Base-by-base conservation (phyloP, 2,888 invertebrate genomes). In the Rhagophthalmus giganteus region DNA sequence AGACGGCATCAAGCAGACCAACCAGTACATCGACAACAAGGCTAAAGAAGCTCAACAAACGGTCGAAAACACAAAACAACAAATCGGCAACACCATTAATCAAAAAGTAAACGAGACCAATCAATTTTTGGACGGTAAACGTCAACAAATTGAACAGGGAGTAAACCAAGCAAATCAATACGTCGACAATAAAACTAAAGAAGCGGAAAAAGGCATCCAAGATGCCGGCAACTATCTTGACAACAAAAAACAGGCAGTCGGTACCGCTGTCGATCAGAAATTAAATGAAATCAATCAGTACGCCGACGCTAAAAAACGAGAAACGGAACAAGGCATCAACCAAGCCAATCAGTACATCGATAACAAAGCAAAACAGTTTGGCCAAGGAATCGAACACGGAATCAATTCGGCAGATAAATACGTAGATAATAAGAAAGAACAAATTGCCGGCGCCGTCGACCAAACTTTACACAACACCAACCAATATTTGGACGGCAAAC, bases 21-120 rank as follows among this genome's bases (percentile, higher is more conserved):
- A 7, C 13, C 34, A 44, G 10, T 26, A 13, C 11, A 26, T 34
- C 5, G 41, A 46, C 11, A 47, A 41, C 10, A 42, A 31, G 15
- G 35, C 34, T 1, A 37, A 42, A 27, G 32, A 26, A 2, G 33
- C 45, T 1, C 16, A 20, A 16, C n/a, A 20, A n/a, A 10, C 7
- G 7, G 10, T 53, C 68, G 51, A 74, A 70, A 26, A 70, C 68
- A 63, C 74, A 75, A 59, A 72, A 74, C 14, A 74, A 74, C 42
- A 33, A 33, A 16, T 33, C 3, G n/a, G 8, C 11, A n/a, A 33
- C 4, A 14, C 13, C 2, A 14, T 33, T 14, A n/a, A 33, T 3
- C 34, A 35, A 16, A 20, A 20, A 20, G 20, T 20, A 5, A 20
- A 20, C 20, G 20, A 20, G 7, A 11, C 30, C 2, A 58, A 67